Evolutionary conservation across 2,888 invertebrate species (phyloP).

Genomic region (Campoplex capitator): DNA sequence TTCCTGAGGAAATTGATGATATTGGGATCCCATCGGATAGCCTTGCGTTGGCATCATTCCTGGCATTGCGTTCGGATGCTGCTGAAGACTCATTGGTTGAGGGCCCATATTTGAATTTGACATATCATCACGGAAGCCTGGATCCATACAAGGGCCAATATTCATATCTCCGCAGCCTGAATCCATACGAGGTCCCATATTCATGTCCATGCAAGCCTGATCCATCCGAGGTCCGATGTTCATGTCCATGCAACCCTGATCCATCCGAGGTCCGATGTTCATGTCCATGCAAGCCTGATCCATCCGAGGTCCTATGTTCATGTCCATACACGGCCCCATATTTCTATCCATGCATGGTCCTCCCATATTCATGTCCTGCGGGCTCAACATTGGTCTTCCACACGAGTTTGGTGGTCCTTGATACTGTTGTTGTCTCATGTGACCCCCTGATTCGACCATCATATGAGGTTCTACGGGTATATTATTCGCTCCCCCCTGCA

Average conservation of each 20-base stretch:
- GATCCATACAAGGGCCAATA: constrained; percentile 50
- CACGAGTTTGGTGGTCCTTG: constrained; percentile 66
- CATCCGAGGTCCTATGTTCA: constrained; percentile 51
- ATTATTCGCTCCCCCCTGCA: constrained; percentile 58
- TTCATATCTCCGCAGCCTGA: constrained; percentile 24
- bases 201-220: constrained; percentile 43
- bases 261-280: constrained; percentile 50
- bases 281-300: constrained; percentile 47
- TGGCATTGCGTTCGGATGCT: constrained; percentile 42
- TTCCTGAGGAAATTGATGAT: constrained; percentile 65
- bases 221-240: constrained; percentile 51
- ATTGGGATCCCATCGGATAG: constrained; percentile 58
- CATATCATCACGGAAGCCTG: constrained; percentile 58
- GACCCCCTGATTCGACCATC: constrained; percentile 64
- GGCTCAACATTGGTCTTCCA: constrained; percentile 61
- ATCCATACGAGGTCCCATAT: constrained; percentile 43
- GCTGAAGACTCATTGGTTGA: constrained; percentile 27
- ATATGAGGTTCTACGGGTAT: constrained; percentile 69
- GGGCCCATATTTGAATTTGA: constrained; percentile 40
- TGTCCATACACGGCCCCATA: constrained; percentile 44
- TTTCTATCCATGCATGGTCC: constrained; percentile 41
- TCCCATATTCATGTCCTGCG: constrained; percentile 64
- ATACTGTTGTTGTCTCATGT: constrained; percentile 61
- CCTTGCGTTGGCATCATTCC: constrained; percentile 55
- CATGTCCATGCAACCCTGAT: constrained; percentile 45